phyloP scores from a whole-genome alignment of 2,113 vertebrate genomes.

The Hiodon alosoides region DNA sequence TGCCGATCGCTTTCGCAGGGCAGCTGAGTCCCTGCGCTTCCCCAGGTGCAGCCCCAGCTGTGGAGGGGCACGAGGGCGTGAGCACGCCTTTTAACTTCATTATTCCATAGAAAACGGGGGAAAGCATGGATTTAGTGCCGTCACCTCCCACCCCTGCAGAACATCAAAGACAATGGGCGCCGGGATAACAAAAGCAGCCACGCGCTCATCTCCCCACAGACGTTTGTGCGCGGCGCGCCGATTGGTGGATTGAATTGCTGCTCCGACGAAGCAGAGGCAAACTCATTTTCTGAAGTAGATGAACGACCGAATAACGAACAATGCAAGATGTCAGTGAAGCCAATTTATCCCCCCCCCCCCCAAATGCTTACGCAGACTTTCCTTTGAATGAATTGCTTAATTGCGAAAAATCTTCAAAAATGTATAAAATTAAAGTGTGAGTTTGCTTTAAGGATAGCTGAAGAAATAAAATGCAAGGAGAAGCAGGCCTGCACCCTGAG shows the following conservation, averaged over 20 bases:
- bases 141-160: slow-evolving; percentile 18
- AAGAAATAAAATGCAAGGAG: too few species aligned
- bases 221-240: background rate
- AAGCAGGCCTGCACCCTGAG: too few species aligned
- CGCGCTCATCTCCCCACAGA: background rate
- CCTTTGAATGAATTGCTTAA: too few species aligned
- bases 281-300: too few species aligned
- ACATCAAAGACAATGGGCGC: slow-evolving; percentile 16
- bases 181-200: slow-evolving; percentile 16
- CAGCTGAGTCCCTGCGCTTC: background rate
- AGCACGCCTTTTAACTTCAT: slow-evolving; percentile 29
- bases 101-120: slow-evolving; percentile 23
- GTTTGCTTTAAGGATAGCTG: too few species aligned
- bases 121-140: slow-evolving; percentile 10
- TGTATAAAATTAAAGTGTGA: too few species aligned
- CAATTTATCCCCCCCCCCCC: too few species aligned
- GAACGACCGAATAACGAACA: too few species aligned
- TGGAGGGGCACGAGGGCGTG: slow-evolving; percentile 8
- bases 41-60: slow-evolving; percentile 33
- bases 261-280: too few species aligned
- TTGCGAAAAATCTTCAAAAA: too few species aligned
- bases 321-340: too few species aligned
- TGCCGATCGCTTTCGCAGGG: background rate
- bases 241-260: slow-evolving; percentile 10
- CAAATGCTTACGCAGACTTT: too few species aligned